Percentiles rank a stretch among this genome's conserved stretches.
phyloP scores from a whole-genome alignment of 2,113 vertebrate genomes.

The Ammospiza caudacuta region DNA sequence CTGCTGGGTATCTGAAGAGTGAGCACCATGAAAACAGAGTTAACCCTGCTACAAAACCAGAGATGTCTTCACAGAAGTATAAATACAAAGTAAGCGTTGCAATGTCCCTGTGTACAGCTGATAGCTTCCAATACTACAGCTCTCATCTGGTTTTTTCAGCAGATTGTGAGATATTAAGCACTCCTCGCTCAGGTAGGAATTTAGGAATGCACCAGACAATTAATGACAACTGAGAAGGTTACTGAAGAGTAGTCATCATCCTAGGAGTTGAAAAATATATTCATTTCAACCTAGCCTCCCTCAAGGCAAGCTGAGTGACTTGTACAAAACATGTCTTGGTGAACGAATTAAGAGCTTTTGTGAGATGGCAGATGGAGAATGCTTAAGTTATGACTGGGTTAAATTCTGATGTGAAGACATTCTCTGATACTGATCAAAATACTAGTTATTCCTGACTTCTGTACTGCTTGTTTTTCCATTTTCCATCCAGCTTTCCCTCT shows the following conservation, averaged over 20 bases:
- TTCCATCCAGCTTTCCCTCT: not conserved
- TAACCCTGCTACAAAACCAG: not conserved
- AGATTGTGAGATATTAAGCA: not conserved
- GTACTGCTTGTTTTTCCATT: not conserved
- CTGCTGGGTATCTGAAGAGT: not conserved
- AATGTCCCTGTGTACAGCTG: not conserved
- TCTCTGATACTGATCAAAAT: not conserved
- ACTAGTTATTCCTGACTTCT: not conserved
- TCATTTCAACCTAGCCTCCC: not conserved
- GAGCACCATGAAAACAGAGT: fast-evolving
- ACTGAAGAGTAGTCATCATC: not conserved
- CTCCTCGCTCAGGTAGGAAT: not conserved
- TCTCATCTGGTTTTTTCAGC: not conserved
- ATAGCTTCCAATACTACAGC: not conserved
- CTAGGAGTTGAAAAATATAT: not conserved
- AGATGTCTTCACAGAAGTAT: not conserved
- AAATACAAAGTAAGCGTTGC: not conserved
- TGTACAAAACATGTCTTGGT: not conserved
- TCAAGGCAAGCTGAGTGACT: not conserved
- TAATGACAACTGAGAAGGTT: not conserved
- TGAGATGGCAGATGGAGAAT: not conserved
- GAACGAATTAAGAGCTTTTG: not conserved
- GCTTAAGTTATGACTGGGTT: not conserved
- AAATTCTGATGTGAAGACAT: not conserved
- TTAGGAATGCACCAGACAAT: not conserved